phyloP scores from a whole-genome alignment of 2,888 invertebrate genomes.

The Himalopsyche japonica region DNA sequence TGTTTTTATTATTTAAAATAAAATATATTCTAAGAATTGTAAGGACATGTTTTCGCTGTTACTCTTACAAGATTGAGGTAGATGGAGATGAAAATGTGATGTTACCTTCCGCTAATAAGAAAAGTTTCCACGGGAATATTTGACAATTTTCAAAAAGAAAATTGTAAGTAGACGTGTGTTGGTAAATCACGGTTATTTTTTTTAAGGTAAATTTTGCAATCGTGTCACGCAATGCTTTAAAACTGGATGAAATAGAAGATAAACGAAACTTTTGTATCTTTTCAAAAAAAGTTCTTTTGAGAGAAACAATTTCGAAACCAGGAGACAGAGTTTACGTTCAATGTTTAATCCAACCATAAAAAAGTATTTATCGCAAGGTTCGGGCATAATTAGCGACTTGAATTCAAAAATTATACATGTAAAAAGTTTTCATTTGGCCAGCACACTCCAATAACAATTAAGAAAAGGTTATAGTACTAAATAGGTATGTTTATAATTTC shows the following conservation, averaged over 20 bases:
- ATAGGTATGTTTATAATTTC: too few relatives aligned
- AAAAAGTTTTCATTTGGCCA: not conserved
- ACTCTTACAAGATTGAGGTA: too few relatives aligned
- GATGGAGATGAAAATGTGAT: too few relatives aligned
- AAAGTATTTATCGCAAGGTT: not conserved
- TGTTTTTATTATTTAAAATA: too few relatives aligned
- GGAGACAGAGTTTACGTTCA: not conserved
- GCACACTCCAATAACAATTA: not conserved
- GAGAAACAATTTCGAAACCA: not conserved
- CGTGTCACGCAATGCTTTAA: not conserved
- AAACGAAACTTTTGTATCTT: not conserved
- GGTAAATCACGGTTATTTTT: not conserved
- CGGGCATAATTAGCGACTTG: not conserved
- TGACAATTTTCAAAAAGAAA: not conserved
- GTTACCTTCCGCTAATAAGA: not conserved
- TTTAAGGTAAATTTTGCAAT: not conserved
- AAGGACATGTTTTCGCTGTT: too few relatives aligned
- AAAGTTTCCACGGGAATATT: not conserved
- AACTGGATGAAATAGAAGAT: not conserved
- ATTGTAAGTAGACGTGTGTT: not conserved
- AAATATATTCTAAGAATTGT: too few relatives aligned
- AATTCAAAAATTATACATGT: not conserved
- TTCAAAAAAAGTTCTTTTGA: not conserved
- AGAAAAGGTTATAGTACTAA: too few relatives aligned
- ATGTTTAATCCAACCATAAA: not conserved